Evolutionary conservation across 2,888 invertebrate genomes (phyloP), one percentile per base, ranked within the genome.

Genomic region (Chydorus sphaericus): DNA sequence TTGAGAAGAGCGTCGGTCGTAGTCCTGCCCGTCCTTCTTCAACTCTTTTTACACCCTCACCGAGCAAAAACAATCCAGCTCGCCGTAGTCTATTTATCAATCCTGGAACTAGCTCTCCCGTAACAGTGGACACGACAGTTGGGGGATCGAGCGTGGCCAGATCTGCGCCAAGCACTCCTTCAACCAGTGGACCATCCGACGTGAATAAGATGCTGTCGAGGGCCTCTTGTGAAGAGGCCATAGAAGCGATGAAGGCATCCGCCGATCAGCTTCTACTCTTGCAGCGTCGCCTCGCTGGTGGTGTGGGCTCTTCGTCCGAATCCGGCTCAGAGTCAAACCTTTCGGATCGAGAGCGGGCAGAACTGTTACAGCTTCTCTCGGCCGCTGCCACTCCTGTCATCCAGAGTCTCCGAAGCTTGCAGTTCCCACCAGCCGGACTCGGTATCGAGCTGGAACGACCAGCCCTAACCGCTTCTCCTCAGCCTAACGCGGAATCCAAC

Each of bases 1-100:
- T 79, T 10, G 83, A 83, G 64, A 76, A 77, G 60, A 58, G 51
- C 54, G 59, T 55, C 6, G 29, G 49, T 18, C 31, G 33, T 6
- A 31, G 20, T 20, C 20, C 18, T 8, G 31, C 29, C n/a, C 31
- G 31, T 10, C 52, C 31, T 16, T 36, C 16, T 18, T 48, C 52
- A 4, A 18, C 36, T 16, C n/a, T 52, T 1, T 20, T 52, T 33
- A 31, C 31, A 1, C 23, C 33, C 8, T 7, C 8, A n/a, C 4
- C 26, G 8, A 3, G 18, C 16, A 33, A 31, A 23, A 36, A 18
- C 31, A 31, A 29, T 16, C 50, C 50, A 28, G 50, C 50, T 4
- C 29, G 50, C 16, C 29, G 50, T 31, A 50, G 50, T 31, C 50
- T 50, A 3, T 50, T 50, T 30, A 52, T 31, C 33, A 36, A 18